Evolutionary conservation across 2,797 vertebrate species (phyloP).

Genomic region (Peromyscus aztecus): DNA sequence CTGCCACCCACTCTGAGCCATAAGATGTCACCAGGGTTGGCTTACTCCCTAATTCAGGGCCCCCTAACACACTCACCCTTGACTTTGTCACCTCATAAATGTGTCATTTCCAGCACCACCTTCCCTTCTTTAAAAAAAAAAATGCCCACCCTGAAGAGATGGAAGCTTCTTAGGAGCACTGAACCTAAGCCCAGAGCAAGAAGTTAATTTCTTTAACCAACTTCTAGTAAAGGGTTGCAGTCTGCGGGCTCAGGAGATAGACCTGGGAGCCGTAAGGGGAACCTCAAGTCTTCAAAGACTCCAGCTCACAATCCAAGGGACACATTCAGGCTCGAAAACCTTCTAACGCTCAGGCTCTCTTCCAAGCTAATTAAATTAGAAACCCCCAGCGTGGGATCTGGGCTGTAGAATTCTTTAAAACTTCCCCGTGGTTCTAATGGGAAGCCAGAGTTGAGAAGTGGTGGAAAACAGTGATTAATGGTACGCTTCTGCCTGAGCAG

Average conservation of each 20-base stretch:
- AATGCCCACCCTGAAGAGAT: constrained; percentile 74
- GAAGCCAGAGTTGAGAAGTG: background rate
- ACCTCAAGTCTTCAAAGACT: background rate
- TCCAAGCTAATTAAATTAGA: constrained; percentile 46
- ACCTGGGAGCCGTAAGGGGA: background rate
- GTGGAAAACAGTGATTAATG: background rate
- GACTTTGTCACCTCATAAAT: constrained; percentile 88
- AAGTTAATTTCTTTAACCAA: constrained; percentile 48
- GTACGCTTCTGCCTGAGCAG: background rate
- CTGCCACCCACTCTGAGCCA: constrained; percentile 74
- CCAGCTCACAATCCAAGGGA: background rate
- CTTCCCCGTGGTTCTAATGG: background rate
- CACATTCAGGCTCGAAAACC: background rate
- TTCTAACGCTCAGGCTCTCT: background rate
- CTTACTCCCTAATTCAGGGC: constrained; percentile 82
- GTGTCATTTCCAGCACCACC: constrained; percentile 79
- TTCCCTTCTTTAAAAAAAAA: constrained; percentile 50
- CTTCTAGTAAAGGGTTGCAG: background rate
- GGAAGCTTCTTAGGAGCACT: constrained; percentile 65
- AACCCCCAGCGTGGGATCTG: background rate
- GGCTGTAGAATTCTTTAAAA: background rate
- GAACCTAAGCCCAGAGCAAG: constrained; percentile 68
- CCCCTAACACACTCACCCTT: constrained; percentile 77
- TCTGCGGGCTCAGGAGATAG: background rate
- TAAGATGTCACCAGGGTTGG: constrained; percentile 77